Evolutionary conservation across 2,797 vertebrate genomes (phyloP), one percentile per base, ranked within the genome.

Genomic region (Ficedula albicollis): DNA sequence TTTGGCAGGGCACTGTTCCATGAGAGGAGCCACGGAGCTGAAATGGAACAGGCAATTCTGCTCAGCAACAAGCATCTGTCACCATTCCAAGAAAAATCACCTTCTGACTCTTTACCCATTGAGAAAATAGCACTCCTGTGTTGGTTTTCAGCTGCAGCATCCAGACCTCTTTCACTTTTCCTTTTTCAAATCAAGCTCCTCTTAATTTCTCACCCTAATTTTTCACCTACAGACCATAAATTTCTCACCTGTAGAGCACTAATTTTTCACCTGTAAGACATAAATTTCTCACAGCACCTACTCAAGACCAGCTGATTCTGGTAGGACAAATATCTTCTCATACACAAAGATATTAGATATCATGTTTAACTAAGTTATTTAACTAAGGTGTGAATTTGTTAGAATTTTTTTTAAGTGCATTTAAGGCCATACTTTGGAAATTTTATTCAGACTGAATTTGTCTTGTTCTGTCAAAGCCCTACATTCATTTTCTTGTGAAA

Each of bases 1-100:
- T 70, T 56, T 56, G 4, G 0, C 17, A 54, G 6, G 9, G 20
- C 8, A 4, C 8, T 5, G 6, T 43, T 58, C 46, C 20, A 0
- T 25, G 46, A n/a, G 38, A 55, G 2, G 60, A 48, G 46, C 46
- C 46, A 48, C 23, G 7, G 46, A 43, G 64, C 15, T n/a, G 17
- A 56, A 82, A 76, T 7, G 20, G 34, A 82, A 6, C 3, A 11
- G 26, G 15, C 5, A 66, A 3, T 41, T 43, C 44, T 79, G 38
- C 26, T 67, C 64, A 48, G 36, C 19, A 49, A 3, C 15, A 32
- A 15, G 13, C 12, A 3, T 56, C 59, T 38, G 15, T 62, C 48
- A 59, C 13, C 38, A 27, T 5, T 39, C 41, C 14, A 11, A 6
- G 15, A n/a, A 83, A 83, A 83, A 41, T 23, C 30, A 49, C 19